A percentile compares a stretch with the other conserved stretches of the same genome.
Evolutionary conservation across 2,888 invertebrate genomes (phyloP).

Genomic region (Venusia cambrica): DNA sequence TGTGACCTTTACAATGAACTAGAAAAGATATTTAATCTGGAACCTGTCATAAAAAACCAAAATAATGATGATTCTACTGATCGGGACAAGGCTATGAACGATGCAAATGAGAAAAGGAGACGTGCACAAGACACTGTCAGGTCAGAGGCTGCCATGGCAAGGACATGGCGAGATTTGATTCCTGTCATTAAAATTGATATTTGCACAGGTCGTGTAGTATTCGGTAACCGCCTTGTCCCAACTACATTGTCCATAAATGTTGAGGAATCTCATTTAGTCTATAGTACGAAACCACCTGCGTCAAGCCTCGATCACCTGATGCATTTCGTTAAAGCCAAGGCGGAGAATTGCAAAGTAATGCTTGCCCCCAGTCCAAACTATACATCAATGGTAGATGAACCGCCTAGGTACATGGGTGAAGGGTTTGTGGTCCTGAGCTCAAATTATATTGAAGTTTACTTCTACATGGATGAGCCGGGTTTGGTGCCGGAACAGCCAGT

Average conservation of each 20-base stretch:
- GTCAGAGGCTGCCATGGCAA: conserved; percentile 91
- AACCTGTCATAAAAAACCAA: conserved; percentile 87
- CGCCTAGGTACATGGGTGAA: conserved; percentile 98
- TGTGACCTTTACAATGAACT: conserved; percentile 92
- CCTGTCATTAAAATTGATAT: conserved; percentile 98
- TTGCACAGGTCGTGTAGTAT: conserved; percentile 94
- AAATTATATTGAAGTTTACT: conserved; percentile 96
- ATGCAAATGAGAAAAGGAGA: conserved; percentile 82
- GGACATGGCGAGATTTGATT: conserved; percentile 97
- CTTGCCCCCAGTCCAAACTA: conserved; percentile 98
- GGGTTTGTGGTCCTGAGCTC: conserved; percentile 98
- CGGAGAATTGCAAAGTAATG: conserved; percentile 97
- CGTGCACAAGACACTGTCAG: conserved; percentile 76
- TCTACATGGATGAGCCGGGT: conserved; percentile 98
- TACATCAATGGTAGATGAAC: conserved; percentile 95
- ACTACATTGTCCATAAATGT: conserved; percentile 95
- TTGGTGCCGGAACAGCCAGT: conserved; percentile 95
- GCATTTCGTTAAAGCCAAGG: conserved; percentile 96
- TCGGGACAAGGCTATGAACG: conserved; percentile 82
- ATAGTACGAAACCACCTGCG: conserved; percentile 97
- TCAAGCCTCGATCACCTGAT: conserved; percentile 96
- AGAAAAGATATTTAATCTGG: conserved; percentile 93
- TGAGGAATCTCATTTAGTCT: conserved; percentile 96
- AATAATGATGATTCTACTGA: conserved; percentile 78
- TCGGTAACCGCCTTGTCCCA: conserved; percentile 96